Conservation (phyloP, 2,113 vertebrate genomes). For the Dicrurus megarhynchus region DNA sequence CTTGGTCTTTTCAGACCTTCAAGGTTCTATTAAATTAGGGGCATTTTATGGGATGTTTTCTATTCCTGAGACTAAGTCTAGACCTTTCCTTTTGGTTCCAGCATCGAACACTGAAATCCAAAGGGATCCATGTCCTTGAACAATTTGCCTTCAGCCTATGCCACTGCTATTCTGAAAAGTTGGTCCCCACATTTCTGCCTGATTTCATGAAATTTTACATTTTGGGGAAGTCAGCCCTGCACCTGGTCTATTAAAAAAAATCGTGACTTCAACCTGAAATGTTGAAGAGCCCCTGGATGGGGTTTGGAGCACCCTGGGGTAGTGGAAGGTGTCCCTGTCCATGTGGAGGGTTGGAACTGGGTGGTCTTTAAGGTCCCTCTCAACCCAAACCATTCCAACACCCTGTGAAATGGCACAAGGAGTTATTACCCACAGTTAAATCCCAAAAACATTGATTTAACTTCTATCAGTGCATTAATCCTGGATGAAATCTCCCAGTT, state of each 20-base stretch:
- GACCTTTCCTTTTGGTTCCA: background rate
- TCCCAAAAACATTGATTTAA: background rate
- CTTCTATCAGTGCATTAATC: background rate
- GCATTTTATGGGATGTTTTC: background rate
- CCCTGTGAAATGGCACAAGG: background rate
- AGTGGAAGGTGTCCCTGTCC: background rate
- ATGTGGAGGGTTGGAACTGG: background rate
- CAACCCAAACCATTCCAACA: background rate
- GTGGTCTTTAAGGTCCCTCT: background rate
- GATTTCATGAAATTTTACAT: background rate
- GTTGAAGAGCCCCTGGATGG: background rate
- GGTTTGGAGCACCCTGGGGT: background rate
- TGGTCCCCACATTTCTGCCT: background rate
- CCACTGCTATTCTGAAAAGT: background rate
- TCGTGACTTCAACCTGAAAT: background rate
- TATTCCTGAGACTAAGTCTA: background rate
- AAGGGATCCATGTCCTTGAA: background rate
- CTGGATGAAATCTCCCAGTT: background rate
- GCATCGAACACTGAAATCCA: background rate
- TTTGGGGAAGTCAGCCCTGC: background rate
- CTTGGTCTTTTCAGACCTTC: background rate
- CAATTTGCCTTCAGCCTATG: background rate
- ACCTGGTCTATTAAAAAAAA: background rate
- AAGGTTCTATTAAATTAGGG: background rate
- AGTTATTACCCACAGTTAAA: background rate